These are phyloP conservation scores for Lepetodrilus schrolli DNA, from an alignment of 2,888 invertebrate genomes.

Conservation along the genomic window DNA sequence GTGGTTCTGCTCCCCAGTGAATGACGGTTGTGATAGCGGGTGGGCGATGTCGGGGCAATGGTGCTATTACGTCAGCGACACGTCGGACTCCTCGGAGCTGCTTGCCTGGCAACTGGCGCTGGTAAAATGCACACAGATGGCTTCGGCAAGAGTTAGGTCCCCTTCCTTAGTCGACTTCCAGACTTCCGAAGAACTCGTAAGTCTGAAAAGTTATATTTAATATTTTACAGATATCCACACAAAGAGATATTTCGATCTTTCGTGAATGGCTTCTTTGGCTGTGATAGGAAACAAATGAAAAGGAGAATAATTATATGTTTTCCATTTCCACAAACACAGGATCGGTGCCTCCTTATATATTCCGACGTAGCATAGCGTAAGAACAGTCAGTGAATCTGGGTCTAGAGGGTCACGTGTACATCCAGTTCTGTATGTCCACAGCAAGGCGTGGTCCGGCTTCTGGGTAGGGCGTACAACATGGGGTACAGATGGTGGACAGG, in stretches of 20 bases:
- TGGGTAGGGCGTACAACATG: not conserved
- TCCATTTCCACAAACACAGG: too few relatives aligned
- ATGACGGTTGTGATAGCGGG: slow-evolving; percentile 9
- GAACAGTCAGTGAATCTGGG: not conserved
- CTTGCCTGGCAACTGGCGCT: slow-evolving; percentile 47
- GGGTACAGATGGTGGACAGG: slow-evolving; percentile 34
- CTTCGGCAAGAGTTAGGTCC: not conserved
- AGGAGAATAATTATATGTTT: too few relatives aligned
- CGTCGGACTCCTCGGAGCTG: slow-evolving; percentile 45
- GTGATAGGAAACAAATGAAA: too few relatives aligned
- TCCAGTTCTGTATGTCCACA: not conserved
- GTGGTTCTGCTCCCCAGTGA: not conserved
- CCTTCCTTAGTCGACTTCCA: slow-evolving; percentile 17
- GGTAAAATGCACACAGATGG: slow-evolving; percentile 36
- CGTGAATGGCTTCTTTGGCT: too few relatives aligned
- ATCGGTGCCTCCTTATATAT: not conserved
- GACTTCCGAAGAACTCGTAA: slow-evolving; percentile 12
- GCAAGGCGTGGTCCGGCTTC: not conserved
- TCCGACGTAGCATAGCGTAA: not conserved
- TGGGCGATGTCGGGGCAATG: slow-evolving; percentile 27
- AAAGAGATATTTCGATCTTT: too few relatives aligned
- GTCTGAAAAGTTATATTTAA: not conserved
- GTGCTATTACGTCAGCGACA: slow-evolving; percentile 49
- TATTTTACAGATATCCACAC: not conserved
- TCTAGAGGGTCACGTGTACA: not conserved